Conservation (phyloP, 1,140 invertebrate genomes). For the Nomia melanderi region DNA sequence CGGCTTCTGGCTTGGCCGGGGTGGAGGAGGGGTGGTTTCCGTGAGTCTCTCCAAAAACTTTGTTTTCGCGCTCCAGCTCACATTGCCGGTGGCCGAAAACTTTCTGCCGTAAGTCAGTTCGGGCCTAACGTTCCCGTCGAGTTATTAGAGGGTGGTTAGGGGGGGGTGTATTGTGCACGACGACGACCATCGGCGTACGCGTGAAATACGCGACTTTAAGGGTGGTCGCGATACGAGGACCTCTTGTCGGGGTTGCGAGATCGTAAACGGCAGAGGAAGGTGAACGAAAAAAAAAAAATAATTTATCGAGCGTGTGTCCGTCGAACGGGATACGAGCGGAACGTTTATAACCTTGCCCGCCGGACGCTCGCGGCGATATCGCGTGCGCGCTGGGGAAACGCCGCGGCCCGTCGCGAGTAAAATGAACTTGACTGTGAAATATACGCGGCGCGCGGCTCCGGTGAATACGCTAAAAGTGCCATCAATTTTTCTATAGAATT, state of each 20-base stretch:
- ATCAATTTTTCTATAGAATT: slow-evolving; percentile 29
- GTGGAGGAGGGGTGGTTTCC: not conserved
- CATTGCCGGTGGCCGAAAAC: slow-evolving; percentile 74
- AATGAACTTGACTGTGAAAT: slow-evolving; percentile 4
- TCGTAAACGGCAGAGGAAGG: too few relatives aligned
- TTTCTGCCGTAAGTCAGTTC: slow-evolving; percentile 73
- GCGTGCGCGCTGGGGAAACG: not conserved
- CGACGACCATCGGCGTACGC: slow-evolving; percentile 3
- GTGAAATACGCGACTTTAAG: slow-evolving; percentile 45
- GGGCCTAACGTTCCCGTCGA: slow-evolving; percentile 57
- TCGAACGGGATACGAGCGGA: not conserved
- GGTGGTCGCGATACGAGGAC: not conserved
- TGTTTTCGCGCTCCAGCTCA: slow-evolving; percentile 60
- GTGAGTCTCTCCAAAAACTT: slow-evolving; percentile 61
- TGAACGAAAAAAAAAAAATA: slow-evolving; percentile 7
- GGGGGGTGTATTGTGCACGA: slow-evolving; percentile 47
- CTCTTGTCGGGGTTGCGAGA: not conserved
- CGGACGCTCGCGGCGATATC: not conserved
- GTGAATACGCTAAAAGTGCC: not conserved
- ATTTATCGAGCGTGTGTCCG: slow-evolving; percentile 17
- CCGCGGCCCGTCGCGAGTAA: not conserved
- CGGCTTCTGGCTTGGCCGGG: slow-evolving; percentile 36
- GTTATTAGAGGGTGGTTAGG: slow-evolving; percentile 62
- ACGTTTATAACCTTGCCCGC: slow-evolving; percentile 7
- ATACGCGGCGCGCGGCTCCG: too few relatives aligned